Evolutionary conservation across 2,888 invertebrate genomes (phyloP), one percentile per base, ranked within the genome.

Genomic region (Pogonocherus hispidulus): DNA sequence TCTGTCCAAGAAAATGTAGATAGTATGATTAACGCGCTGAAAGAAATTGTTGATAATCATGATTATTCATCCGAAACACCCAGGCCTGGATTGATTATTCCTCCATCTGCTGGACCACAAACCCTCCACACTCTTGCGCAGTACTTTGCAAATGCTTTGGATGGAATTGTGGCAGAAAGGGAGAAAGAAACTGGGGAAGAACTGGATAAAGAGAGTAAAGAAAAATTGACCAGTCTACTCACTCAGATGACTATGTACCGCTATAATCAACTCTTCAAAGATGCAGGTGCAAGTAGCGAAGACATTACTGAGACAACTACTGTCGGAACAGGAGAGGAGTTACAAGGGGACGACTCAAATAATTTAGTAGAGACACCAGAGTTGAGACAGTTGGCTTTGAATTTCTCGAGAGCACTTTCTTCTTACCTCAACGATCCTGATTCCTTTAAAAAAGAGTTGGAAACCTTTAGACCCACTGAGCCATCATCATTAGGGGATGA

Each of bases 341-440:
- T 55, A 8, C 20, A 59, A 14, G 57, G 44, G 3, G 47, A 47
- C 19, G 47, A 59, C 84, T 87, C 92, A 77, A 88, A 90, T 79
- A 89, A 90, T 19, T 90, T 91, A 0, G 83, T 92, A 4, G 47
- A 18, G 57, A 82, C 82, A 71, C 88, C 93, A n/a, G 89, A 92
- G 84, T 89, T 94, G 0, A 88, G 94, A 59, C 93, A 94, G 83
- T 84, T 95, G 3, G 95, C 95, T 0, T 92, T 93, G 84, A 93
- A 95, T 2, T 95, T 95, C 78, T 94, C 94, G 0, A 91, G 94
- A 79, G 95, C 94, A 0, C 84, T 95, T 14, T 92, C 93, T 0
- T 93, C 93, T 0, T 95, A 95, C 76, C 86, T 95, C 3, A 92
- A 94, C 83, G 92, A 95, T 83, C 95, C 95, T 0, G 91, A 91